phyloP scores from a whole-genome alignment of 2,888 invertebrate species.

The Synanthedon tipuliformis region DNA sequence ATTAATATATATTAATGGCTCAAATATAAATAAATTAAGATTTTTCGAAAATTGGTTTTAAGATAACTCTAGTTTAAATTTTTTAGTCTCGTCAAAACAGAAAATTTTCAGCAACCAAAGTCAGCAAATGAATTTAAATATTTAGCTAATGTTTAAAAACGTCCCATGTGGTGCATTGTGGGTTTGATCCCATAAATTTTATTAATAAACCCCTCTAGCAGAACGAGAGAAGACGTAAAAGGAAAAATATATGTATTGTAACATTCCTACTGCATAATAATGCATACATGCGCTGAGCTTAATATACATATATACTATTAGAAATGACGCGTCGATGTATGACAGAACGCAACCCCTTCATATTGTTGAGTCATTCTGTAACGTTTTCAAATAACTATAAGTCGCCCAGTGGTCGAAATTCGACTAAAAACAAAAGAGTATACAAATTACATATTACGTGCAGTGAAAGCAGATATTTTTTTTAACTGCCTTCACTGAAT shows the following conservation, averaged over 20 bases:
- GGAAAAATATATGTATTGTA: slow-evolving; percentile 18
- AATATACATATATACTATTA: slow-evolving; percentile 24
- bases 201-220: background rate
- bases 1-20: too few relatives aligned
- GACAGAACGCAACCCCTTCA: slow-evolving; percentile 34
- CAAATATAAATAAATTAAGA: too few relatives aligned
- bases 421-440: too few relatives aligned
- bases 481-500: too few relatives aligned
- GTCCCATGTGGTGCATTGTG: background rate
- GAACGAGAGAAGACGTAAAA: slow-evolving; percentile 16
- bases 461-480: too few relatives aligned
- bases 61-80: too few relatives aligned
- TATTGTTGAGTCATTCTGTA: slow-evolving; percentile 19
- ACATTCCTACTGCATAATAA: slow-evolving; percentile 24
- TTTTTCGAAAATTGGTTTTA: too few relatives aligned
- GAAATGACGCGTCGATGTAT: slow-evolving; percentile 30
- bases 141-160: background rate
- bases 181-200: background rate
- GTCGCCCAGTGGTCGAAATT: too few relatives aligned
- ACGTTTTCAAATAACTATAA: background rate
- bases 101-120: too few relatives aligned
- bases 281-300: slow-evolving; percentile 15
- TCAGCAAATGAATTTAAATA: too few relatives aligned
- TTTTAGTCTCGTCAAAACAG: too few relatives aligned
- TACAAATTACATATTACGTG: too few relatives aligned